Conservation (phyloP, 2,888 invertebrate genomes). For the Rhogogaster chlorosoma region DNA sequence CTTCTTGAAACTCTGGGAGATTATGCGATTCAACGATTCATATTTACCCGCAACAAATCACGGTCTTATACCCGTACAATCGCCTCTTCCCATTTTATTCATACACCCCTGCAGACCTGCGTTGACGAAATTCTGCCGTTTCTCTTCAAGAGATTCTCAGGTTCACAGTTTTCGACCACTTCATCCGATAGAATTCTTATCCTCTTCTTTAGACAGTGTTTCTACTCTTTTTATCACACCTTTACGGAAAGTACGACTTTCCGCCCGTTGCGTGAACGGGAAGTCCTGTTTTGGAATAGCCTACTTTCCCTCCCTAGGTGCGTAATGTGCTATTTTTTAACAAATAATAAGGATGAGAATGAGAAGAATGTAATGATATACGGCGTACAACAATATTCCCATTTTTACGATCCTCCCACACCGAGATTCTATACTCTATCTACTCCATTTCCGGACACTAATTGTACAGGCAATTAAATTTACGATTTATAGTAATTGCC, state of each 20-base stretch:
- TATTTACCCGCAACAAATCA: not conserved
- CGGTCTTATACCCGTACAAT: not conserved
- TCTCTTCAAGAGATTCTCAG: not conserved
- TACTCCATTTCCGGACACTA: slow-evolving; percentile 37
- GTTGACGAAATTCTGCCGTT: not conserved
- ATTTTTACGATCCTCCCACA: slow-evolving; percentile 17
- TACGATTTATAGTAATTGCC: slow-evolving; percentile 45
- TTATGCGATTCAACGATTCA: not conserved
- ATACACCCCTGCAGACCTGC: not conserved
- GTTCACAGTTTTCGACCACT: not conserved
- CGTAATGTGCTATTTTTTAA: no score
- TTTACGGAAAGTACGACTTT: no score
- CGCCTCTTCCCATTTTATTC: not conserved
- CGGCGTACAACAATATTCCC: not conserved
- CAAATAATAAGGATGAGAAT: no score
- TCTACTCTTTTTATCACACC: not conserved
- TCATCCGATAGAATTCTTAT: not conserved
- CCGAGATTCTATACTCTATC: not conserved
- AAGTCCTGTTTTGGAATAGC: no score
- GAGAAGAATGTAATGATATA: not conserved
- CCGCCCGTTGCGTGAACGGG: no score
- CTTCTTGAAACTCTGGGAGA: not conserved
- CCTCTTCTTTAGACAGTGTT: not conserved
- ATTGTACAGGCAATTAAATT: slow-evolving; percentile 44
- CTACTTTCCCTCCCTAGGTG: no score